phyloP scores from a whole-genome alignment of 2,113 vertebrate genomes.

The Acrocephalus arundinaceus region DNA sequence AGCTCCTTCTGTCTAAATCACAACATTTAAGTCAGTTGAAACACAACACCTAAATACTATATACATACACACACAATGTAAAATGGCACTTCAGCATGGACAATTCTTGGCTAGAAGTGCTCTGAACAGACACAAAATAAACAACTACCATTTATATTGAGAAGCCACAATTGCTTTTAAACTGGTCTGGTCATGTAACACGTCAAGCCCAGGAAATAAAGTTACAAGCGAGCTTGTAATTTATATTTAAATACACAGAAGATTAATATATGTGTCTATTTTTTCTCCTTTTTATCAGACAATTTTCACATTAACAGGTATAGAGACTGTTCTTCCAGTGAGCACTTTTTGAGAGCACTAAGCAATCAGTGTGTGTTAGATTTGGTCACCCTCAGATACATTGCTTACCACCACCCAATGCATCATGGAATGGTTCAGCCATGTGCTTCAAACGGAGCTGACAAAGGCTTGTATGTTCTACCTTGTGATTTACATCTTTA shows the following conservation, averaged over 20 bases:
- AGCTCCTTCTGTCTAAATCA: background rate
- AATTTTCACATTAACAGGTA: background rate
- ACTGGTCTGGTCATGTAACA: background rate
- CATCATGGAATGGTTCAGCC: background rate
- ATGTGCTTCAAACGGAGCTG: background rate
- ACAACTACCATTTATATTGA: accelerated
- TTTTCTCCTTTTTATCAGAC: background rate
- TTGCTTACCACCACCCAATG: background rate
- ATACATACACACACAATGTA: background rate
- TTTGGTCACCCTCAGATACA: background rate
- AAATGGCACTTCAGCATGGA: background rate
- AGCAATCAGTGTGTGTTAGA: background rate
- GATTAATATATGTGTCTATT: background rate
- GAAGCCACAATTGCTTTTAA: background rate
- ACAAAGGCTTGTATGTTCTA: background rate
- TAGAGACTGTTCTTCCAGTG: background rate
- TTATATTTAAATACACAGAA: background rate
- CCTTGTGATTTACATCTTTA: background rate
- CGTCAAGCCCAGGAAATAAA: background rate
- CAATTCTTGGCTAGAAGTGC: background rate
- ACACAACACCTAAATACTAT: background rate
- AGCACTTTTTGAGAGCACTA: background rate
- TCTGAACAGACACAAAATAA: background rate
- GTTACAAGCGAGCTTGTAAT: background rate
- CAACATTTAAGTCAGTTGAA: background rate